phyloP scores from a whole-genome alignment of 1,140 invertebrate species.

The Eubasilissa regina region DNA sequence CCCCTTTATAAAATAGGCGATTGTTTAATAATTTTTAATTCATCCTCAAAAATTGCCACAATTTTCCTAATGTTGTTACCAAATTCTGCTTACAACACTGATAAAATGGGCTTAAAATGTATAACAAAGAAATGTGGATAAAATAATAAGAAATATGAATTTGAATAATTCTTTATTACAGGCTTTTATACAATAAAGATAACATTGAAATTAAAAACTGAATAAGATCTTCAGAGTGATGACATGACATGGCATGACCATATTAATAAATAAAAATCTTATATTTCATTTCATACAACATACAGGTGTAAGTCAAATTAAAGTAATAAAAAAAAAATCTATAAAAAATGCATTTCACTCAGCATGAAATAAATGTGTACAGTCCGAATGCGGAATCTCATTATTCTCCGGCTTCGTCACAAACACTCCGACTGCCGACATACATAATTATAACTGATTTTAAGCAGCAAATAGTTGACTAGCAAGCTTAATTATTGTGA shows the following conservation, averaged over 20 bases:
- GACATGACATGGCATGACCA: conserved; percentile 53
- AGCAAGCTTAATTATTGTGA: conserved; percentile 59
- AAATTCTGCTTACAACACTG: too few relatives aligned
- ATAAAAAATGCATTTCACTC: conserved; percentile 55
- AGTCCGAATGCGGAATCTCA: conserved; percentile 48
- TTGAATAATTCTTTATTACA: conserved; percentile 60
- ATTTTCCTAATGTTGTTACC: too few relatives aligned
- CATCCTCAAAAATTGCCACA: too few relatives aligned
- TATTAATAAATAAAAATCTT: conserved; percentile 59
- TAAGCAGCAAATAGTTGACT: conserved; percentile 60
- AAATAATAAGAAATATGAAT: conserved; percentile 48
- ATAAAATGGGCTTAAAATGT: too few relatives aligned
- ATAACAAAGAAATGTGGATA: background rate
- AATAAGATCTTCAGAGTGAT: conserved; percentile 55
- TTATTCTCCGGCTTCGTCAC: background rate
- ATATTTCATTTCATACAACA: conserved; percentile 55
- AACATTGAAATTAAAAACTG: conserved; percentile 59
- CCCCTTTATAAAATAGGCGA: too few relatives aligned
- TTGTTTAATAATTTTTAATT: too few relatives aligned
- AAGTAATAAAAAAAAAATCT: conserved; percentile 45
- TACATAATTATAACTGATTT: conserved; percentile 54
- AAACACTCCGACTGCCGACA: background rate
- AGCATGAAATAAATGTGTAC: conserved; percentile 55
- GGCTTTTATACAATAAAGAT: conserved; percentile 60
- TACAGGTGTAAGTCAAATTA: conserved; percentile 56